Evolutionary conservation across 1,140 invertebrate genomes (phyloP), one percentile per base, ranked within the genome.

Genomic region (Idris sp.): DNA sequence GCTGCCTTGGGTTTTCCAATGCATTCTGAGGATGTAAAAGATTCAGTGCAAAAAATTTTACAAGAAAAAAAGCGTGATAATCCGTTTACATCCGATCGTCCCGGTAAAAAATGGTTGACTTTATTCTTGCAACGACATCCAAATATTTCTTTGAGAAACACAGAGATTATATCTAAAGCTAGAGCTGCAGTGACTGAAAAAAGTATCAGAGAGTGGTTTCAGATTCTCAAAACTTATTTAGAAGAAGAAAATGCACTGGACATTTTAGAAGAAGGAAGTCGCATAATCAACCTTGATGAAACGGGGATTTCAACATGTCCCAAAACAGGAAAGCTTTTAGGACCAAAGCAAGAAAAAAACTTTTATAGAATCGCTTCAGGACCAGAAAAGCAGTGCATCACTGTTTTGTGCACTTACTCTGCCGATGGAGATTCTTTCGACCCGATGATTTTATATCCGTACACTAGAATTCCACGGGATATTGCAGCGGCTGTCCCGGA

Each of bases 1-100:
- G 77, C 74, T 15, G 59, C 76, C 58, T 53, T 74, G 28, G 80
- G 81, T 33, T 81, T 84, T 69, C 83, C 85, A 6, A 65, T 82
- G 38, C 80, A 78, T 43, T 75, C 74, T 56, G 74, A 82, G 5
- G 30, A 74, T 38, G 69, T 87, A 8, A 41, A 79, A 15, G 76
- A 31, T 10, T 7, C 49, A 14, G 49, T 54, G 1, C 49, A 38
- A 40, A 40, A 11, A 2, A 40, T 54, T 40, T 14, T 54, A 9
- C 8, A 26, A 40, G 22, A 54, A 14, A 1, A 15, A 6, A 9
- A 40, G 1, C 2, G 49, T 40, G 1, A 25, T 28, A 38, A 38
- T 54, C 16, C 35, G 1, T 54, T 54, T 10, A 26, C 19, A 15
- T 14, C 38, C 13, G 11, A 38, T 14, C 4, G 33, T 13, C 49